Percentiles rank a stretch among this genome's conserved stretches.
These are phyloP conservation scores for Mycteria americana DNA, from an alignment of 2,797 vertebrate species.

Conservation along the genomic window DNA sequence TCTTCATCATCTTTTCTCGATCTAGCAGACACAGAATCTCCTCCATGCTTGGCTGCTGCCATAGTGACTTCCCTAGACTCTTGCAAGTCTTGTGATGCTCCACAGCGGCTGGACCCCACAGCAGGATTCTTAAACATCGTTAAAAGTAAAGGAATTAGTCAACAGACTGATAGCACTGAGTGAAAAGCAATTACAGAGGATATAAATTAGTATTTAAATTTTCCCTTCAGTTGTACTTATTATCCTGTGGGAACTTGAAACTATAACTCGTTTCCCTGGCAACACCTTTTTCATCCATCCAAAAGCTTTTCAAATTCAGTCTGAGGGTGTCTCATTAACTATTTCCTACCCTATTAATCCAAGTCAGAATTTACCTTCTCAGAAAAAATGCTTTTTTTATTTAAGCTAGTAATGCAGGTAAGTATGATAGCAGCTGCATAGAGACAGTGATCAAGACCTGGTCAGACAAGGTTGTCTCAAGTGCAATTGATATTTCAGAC, in stretches of 20 bases:
- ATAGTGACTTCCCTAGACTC: conserved; percentile 89
- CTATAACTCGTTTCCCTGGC: not conserved
- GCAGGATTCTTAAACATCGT: conserved; percentile 76
- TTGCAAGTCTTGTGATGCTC: conserved; percentile 91
- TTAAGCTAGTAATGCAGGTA: not conserved
- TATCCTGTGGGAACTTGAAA: not conserved
- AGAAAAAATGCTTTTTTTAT: not conserved
- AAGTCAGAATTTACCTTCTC: not conserved
- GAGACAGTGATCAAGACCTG: not conserved
- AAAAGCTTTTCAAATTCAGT: not conserved
- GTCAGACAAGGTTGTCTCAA: not conserved
- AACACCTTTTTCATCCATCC: conserved; percentile 16
- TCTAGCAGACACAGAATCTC: conserved; percentile 87
- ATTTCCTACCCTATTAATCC: not conserved
- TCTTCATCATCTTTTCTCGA: conserved; percentile 83
- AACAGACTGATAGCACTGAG: not conserved
- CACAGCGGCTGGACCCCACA: conserved; percentile 92
- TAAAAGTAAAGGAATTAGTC: not conserved
- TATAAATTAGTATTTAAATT: not conserved
- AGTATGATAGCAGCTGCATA: not conserved
- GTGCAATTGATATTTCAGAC: not conserved
- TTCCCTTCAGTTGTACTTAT: not conserved
- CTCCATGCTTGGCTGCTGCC: conserved; percentile 90
- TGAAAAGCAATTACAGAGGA: not conserved
- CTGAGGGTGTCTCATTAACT: not conserved